Evolutionary conservation across 1,140 invertebrate species (phyloP), one percentile per base, ranked within the genome.

Genomic region (Drosophila lacertosa): DNA sequence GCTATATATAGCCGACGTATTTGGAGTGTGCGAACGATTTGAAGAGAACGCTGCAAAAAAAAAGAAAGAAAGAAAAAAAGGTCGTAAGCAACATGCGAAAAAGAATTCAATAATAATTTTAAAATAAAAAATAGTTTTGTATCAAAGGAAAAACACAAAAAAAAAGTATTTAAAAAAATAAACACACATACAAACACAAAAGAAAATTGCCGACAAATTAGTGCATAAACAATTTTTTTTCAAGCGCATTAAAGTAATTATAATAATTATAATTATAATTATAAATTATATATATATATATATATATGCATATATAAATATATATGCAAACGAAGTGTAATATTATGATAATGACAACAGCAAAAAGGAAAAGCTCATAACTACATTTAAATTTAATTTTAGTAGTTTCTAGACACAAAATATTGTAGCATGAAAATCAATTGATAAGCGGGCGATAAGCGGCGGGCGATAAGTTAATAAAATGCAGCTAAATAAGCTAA

Each of bases 311-410:
- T n/a, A n/a, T n/a, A n/a, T n/a, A n/a, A n/a, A n/a, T n/a, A n/a
- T n/a, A n/a, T n/a, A n/a, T n/a, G n/a, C n/a, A n/a, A n/a, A n/a
- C n/a, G 62, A 65, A 79, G 73, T 74, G 79, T 60, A 84, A 86
- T 74, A 84, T 55, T 42, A 72, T 35, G 33, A 74, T 53, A 68
- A 80, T 73, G 58, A 74, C 55, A 74, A 62, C 42, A 42, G 18
- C 44, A 60, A 64, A 63, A 58, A 65, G 37, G 22, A 47, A 33
- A 66, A 77, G 48, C 74, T 88, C 77, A 86, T 88, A 86, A 81
- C 82, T 86, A 86, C 77, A 88, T 88, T 86, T 86, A 88, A 86
- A 88, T 86, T 86, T 88, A 88, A 88, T 86, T 86, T 86, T 88
- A 88, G 82, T 86, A 86, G 81, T 88, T 86, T 81, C 82, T 86